phyloP scores from a whole-genome alignment of 2,797 vertebrate species.

The Myotis myotis region DNA sequence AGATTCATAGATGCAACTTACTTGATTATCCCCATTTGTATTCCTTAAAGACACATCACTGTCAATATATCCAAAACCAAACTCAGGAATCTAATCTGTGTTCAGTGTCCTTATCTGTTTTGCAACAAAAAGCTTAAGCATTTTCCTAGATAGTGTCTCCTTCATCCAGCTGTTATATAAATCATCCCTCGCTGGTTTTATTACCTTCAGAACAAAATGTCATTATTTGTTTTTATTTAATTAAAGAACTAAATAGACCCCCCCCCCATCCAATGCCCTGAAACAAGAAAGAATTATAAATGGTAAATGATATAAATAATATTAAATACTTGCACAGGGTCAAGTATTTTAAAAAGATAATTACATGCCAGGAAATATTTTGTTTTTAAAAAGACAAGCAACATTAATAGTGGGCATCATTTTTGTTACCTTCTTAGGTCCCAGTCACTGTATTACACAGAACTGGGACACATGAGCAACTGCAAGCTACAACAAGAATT shows the following conservation, averaged over 20 bases:
- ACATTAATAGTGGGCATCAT: neutral
- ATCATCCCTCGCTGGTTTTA: neutral
- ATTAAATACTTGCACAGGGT: conserved; percentile 25
- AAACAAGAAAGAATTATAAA: conserved; percentile 51
- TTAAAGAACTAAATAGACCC: neutral
- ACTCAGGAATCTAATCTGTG: neutral
- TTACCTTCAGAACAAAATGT: neutral
- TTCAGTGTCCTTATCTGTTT: neutral
- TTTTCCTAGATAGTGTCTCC: neutral
- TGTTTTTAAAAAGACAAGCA: neutral
- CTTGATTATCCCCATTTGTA: neutral
- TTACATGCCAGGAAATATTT: conserved; percentile 49
- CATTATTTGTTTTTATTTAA: neutral
- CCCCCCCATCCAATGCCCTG: neutral
- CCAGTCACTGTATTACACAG: neutral
- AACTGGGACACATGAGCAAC: neutral
- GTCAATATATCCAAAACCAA: neutral
- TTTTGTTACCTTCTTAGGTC: neutral
- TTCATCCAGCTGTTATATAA: neutral
- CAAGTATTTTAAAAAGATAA: neutral
- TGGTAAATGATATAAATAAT: conserved; percentile 42
- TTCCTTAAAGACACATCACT: neutral
- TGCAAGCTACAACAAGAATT: neutral
- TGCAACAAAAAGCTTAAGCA: neutral
- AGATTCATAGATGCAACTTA: neutral